Evolutionary conservation across 2,888 invertebrate genomes (phyloP).

Genomic region (Hirtodrosophila cameraria): DNA sequence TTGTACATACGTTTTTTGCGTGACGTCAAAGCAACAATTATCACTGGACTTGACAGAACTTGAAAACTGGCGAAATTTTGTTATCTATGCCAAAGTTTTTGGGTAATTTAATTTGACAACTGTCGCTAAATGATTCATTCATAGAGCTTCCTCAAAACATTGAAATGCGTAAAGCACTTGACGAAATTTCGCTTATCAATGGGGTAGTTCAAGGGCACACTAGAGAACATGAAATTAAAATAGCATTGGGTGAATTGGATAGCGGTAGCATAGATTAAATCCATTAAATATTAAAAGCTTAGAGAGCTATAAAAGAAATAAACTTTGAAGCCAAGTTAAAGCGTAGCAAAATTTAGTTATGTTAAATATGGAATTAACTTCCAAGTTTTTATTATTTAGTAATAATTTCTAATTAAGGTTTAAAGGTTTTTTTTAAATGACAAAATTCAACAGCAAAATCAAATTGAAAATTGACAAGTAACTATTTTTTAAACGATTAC

Average conservation of each 20-base stretch:
- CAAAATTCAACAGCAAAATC: too few species aligned
- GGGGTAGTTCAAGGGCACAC: constrained; percentile 21
- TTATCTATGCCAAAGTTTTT: not conserved
- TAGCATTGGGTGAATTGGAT: not conserved
- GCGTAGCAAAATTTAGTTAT: too few species aligned
- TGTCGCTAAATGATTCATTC: constrained; percentile 56
- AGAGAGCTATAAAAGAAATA: too few species aligned
- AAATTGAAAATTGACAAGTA: too few species aligned
- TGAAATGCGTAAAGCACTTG: constrained; percentile 47
- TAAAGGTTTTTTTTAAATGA: too few species aligned
- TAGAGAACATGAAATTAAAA: constrained; percentile 8
- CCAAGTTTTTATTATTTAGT: too few species aligned
- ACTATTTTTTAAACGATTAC: too few species aligned
- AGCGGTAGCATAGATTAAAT: not conserved
- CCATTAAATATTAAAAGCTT: too few species aligned
- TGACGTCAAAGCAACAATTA: constrained; percentile 19
- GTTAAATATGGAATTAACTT: too few species aligned
- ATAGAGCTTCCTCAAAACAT: constrained; percentile 16
- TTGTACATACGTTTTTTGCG: not conserved
- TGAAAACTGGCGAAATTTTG: not conserved
- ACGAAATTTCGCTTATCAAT: constrained; percentile 61
- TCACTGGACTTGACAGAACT: constrained; percentile 26
- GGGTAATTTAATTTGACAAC: constrained; percentile 13
- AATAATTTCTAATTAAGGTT: too few species aligned
- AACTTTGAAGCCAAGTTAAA: too few species aligned